Evolutionary conservation across 2,113 vertebrate species (phyloP).

Genomic region (Urocynchramus pylzowi): DNA sequence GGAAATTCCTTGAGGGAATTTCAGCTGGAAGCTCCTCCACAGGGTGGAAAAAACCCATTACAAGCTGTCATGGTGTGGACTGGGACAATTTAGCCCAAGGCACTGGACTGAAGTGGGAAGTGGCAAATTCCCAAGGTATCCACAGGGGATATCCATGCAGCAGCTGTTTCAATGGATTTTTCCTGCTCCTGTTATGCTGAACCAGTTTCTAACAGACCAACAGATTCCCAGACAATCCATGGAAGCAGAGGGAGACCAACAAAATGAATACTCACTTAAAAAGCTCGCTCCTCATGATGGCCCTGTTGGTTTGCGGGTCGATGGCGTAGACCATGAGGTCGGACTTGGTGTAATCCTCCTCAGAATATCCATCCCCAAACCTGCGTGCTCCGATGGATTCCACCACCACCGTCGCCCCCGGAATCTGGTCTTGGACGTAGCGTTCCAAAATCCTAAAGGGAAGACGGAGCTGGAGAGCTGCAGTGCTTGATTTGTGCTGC

Average conservation of each 20-base stretch:
- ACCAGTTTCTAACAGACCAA: neutral
- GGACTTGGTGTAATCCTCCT: slow-evolving; percentile 91
- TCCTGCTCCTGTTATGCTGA: neutral
- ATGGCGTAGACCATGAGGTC: slow-evolving; percentile 96
- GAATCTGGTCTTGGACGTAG: slow-evolving; percentile 94
- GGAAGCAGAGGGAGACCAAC: neutral
- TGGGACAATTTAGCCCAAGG: neutral
- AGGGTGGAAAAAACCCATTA: neutral
- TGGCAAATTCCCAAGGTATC: neutral
- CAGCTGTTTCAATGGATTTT: neutral
- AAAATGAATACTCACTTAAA: slow-evolving; percentile 84
- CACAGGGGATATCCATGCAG: rapidly evolving
- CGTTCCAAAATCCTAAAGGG: slow-evolving; percentile 87
- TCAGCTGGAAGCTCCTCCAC: neutral
- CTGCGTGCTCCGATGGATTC: slow-evolving; percentile 91
- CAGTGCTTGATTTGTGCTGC: neutral
- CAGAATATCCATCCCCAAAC: slow-evolving; percentile 88
- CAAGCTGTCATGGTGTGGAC: rapidly evolving
- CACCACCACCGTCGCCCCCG: slow-evolving; percentile 92
- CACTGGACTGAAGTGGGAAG: neutral
- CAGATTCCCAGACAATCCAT: neutral
- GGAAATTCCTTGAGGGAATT: neutral
- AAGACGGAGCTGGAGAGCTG: neutral
- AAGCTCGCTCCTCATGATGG: slow-evolving; percentile 92
- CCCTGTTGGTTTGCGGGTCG: slow-evolving; percentile 93